Conservation (phyloP, 1,140 invertebrate genomes). For the Saccostrea echinata region DNA sequence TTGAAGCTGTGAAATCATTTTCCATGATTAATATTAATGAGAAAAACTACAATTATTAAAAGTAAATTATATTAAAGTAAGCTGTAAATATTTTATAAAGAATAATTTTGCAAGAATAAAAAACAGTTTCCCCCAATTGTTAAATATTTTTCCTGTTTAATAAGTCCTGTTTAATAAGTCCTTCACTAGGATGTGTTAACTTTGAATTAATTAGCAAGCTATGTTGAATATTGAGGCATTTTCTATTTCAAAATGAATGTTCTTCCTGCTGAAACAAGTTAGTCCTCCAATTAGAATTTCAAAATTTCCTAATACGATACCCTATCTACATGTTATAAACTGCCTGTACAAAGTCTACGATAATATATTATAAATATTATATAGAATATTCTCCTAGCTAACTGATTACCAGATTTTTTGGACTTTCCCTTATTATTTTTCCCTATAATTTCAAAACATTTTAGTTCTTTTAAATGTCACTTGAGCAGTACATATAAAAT, state of each 20-base stretch:
- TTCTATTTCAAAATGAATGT: background rate
- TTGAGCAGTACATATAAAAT: slow-evolving; percentile 31
- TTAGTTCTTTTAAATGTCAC: background rate
- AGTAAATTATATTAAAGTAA: slow-evolving; percentile 4
- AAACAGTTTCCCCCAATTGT: background rate
- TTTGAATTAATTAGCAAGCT: background rate
- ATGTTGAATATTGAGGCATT: background rate
- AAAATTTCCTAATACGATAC: background rate
- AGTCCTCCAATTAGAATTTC: background rate
- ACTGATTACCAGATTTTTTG: slow-evolving; percentile 30
- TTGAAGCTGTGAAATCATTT: slow-evolving; percentile 21
- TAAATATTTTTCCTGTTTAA: background rate
- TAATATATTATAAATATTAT: background rate
- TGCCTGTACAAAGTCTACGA: background rate
- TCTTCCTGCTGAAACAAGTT: no score
- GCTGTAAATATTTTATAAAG: background rate
- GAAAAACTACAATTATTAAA: background rate
- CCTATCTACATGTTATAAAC: background rate
- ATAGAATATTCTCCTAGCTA: slow-evolving; percentile 10
- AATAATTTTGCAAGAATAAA: background rate
- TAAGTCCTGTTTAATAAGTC: background rate
- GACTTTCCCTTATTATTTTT: slow-evolving; percentile 19
- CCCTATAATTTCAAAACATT: slow-evolving; percentile 36
- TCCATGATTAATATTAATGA: background rate
- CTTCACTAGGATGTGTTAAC: background rate